Conservation (phyloP, 2,113 vertebrate species). For the Crotophaga sulcirostris region DNA sequence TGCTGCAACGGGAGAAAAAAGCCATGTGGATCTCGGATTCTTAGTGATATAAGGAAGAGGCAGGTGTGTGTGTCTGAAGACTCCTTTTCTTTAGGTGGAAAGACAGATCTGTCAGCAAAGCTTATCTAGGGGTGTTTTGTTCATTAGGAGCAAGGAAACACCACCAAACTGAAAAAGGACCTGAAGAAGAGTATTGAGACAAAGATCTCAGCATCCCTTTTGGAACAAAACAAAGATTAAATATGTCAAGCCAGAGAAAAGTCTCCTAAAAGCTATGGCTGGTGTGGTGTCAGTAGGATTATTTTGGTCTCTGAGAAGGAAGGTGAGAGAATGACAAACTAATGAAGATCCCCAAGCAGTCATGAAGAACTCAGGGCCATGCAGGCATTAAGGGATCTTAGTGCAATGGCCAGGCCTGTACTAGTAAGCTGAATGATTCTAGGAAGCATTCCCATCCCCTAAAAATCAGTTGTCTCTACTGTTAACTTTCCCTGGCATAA, state of each 20-base stretch:
- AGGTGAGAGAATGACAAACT: not conserved
- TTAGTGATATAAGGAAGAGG: fast-evolving
- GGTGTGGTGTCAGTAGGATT: not conserved
- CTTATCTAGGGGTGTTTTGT: not conserved
- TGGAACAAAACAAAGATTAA: not conserved
- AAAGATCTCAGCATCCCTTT: not conserved
- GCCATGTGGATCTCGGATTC: not conserved
- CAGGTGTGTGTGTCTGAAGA: not conserved
- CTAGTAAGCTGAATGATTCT: not conserved
- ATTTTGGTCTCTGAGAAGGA: not conserved
- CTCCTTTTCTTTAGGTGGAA: not conserved
- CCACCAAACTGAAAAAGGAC: not conserved
- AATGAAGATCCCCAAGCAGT: not conserved
- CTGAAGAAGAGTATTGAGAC: not conserved
- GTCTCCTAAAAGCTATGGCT: not conserved
- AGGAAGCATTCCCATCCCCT: not conserved
- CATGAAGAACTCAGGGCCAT: not conserved
- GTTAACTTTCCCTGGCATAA: not conserved
- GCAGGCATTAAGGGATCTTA: not conserved
- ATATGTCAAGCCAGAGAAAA: not conserved
- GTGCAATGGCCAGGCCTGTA: not conserved
- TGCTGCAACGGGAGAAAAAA: not conserved
- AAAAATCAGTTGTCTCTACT: not conserved
- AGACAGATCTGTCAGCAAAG: not conserved
- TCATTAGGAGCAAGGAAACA: not conserved